phyloP scores from a whole-genome alignment of 1,140 invertebrate genomes.

The Cataglyphis hispanica region DNA sequence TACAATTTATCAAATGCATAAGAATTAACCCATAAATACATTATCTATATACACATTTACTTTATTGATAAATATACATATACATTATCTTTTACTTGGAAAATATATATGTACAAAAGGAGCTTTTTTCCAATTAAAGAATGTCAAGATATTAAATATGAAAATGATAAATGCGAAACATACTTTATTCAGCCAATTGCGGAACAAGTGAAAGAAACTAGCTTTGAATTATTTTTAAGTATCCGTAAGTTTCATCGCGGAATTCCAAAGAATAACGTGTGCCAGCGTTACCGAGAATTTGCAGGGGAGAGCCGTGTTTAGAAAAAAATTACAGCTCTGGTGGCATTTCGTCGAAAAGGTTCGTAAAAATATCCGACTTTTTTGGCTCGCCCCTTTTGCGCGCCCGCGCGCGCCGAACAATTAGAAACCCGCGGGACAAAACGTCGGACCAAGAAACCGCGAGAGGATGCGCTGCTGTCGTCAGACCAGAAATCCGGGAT shows the following conservation, averaged over 20 bases:
- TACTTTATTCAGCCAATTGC: background rate
- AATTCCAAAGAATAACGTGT: background rate
- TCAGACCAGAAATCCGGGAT: conserved; percentile 82
- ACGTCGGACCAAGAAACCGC: conserved; percentile 25
- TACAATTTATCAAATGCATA: background rate
- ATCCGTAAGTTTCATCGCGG: background rate
- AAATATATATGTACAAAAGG: conserved; percentile 5
- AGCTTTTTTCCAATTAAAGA: background rate
- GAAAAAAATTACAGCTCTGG: conserved; percentile 33
- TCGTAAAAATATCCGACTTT: conserved; percentile 61
- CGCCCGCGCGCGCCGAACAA: conserved; percentile 48
- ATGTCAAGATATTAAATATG: background rate
- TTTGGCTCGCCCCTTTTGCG: background rate
- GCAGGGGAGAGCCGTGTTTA: background rate
- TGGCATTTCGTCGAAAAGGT: conserved; percentile 12
- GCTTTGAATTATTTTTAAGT: background rate
- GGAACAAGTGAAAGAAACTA: background rate
- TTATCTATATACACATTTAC: background rate
- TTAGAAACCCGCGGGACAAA: conserved; percentile 61
- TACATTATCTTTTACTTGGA: background rate
- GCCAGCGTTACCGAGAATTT: background rate
- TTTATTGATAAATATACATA: background rate
- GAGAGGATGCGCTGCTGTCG: conserved; percentile 67
- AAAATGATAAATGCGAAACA: background rate
- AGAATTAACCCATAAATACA: background rate